These are phyloP conservation scores for Chaetura pelagica DNA, from an alignment of 2,113 vertebrate genomes.

Conservation along the genomic window DNA sequence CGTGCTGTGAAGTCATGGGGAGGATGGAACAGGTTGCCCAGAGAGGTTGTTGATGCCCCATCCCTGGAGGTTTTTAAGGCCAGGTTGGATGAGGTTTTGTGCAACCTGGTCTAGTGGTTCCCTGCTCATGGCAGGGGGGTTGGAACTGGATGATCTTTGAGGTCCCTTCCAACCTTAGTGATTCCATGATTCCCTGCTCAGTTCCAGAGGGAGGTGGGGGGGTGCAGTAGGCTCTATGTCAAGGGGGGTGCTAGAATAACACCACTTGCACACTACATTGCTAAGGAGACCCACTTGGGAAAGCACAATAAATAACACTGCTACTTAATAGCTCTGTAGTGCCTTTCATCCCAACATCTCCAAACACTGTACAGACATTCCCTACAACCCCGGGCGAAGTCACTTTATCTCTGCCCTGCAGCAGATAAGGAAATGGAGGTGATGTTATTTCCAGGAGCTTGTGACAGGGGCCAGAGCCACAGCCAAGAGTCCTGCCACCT, in stretches of 20 bases:
- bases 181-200: neutral
- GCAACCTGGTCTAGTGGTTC: too few relatives aligned
- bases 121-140: too few relatives aligned
- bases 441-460: neutral
- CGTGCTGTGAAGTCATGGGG: rapidly evolving
- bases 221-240: neutral
- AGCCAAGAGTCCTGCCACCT: neutral
- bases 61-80: too few relatives aligned
- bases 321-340: neutral
- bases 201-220: neutral
- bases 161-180: too few relatives aligned
- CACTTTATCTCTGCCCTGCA: rapidly evolving
- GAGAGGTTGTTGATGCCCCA: too few relatives aligned
- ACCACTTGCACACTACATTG: neutral
- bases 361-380: neutral
- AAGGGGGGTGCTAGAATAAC: neutral
- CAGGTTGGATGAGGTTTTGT: too few relatives aligned
- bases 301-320: neutral
- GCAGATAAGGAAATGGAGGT: neutral
- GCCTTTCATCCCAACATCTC: neutral
- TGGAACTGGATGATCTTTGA: too few relatives aligned
- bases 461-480: neutral
- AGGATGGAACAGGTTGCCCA: neutral
- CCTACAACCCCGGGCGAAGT: neutral
- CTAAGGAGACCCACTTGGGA: neutral